Percentiles rank a stretch among this genome's conserved stretches.
These are phyloP conservation scores for Leptestheria dahalacensis DNA, from an alignment of 1,140 invertebrate genomes.

Conservation along the genomic window DNA sequence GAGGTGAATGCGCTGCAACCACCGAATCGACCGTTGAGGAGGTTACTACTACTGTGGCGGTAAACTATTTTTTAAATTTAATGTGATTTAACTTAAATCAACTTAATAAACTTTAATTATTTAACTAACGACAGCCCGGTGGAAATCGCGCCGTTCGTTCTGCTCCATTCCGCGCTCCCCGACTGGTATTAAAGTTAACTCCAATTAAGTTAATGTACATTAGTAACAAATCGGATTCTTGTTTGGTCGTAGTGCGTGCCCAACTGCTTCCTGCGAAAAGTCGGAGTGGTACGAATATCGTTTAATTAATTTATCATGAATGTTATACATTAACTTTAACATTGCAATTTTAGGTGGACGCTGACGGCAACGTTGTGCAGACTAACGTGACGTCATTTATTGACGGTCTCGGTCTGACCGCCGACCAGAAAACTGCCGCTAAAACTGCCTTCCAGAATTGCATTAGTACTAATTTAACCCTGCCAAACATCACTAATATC, in stretches of 20 bases:
- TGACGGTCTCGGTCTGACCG: neutral
- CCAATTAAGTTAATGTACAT: neutral
- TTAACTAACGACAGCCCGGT: no score
- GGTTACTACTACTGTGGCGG: no score
- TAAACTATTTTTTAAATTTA: no score
- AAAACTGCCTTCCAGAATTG: neutral
- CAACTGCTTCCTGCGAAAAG: neutral
- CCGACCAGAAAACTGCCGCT: neutral
- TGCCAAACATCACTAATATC: neutral
- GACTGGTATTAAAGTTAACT: no score
- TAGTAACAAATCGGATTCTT: neutral
- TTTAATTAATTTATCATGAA: neutral
- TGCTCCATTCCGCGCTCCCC: no score
- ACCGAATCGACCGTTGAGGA: no score
- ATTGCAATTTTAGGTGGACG: neutral
- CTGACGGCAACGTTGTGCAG: neutral
- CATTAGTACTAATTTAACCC: neutral
- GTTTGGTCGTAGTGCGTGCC: neutral
- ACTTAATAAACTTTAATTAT: neutral
- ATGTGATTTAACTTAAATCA: no score
- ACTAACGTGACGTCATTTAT: neutral
- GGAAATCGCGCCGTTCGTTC: no score
- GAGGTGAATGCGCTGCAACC: no score
- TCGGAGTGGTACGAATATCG: neutral
- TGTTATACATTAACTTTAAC: neutral